Percentiles rank a stretch among this genome's conserved stretches.
phyloP scores from a whole-genome alignment of 2,888 invertebrate species.

The Adineta ricciae region DNA sequence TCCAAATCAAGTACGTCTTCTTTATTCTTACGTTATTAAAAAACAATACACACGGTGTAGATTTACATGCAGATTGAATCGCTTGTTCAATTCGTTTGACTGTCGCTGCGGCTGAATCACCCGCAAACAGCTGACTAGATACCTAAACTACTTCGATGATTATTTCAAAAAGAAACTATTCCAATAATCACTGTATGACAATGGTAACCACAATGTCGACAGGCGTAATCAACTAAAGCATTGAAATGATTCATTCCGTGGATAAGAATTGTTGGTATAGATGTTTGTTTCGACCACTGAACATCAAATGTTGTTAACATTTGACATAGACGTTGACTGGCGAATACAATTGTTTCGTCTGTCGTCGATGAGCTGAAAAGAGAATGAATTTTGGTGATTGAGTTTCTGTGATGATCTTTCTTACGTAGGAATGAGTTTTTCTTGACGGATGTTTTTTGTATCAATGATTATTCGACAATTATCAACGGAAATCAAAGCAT shows the following conservation, averaged over 20 bases:
- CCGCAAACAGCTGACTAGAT: constrained; percentile 8
- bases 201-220: neutral
- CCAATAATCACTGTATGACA: constrained; percentile 8
- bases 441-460: neutral
- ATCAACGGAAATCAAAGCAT: neutral
- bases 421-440: neutral
- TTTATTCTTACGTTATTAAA: neutral
- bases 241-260: neutral
- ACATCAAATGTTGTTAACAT: neutral
- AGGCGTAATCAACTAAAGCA: neutral
- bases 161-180: no score
- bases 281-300: constrained; percentile 18
- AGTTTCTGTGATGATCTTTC: neutral
- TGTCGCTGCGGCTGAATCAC: constrained; percentile 6
- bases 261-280: neutral
- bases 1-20: no score
- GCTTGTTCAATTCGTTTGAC: constrained; percentile 1
- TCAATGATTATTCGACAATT: constrained; percentile 7
- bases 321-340: constrained; percentile 10
- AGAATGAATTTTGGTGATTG: neutral
- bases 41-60: neutral
- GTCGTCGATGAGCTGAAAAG: neutral
- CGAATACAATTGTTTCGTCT: neutral
- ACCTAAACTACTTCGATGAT: neutral
- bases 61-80: neutral